Percentiles rank a stretch among this genome's conserved stretches.
Conservation (phyloP, 2,888 invertebrate genomes). For the Phengaris arion region DNA sequence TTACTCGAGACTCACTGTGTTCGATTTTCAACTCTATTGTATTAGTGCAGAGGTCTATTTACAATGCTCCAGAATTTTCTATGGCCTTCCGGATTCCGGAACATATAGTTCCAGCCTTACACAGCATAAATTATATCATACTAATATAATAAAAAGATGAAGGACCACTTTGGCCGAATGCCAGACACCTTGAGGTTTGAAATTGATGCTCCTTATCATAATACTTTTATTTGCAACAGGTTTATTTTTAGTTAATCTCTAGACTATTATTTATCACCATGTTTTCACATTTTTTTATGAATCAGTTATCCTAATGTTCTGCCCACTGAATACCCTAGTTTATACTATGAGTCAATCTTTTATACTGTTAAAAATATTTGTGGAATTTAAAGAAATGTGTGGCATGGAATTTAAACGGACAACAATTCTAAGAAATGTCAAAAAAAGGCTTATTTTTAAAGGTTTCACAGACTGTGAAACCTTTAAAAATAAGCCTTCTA, state of each 20-base stretch:
- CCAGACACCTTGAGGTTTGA: constrained; percentile 42
- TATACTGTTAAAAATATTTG: background rate
- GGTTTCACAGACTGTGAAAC: too few relatives aligned
- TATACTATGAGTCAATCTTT: background rate
- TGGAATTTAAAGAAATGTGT: too few relatives aligned
- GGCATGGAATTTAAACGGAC: too few relatives aligned
- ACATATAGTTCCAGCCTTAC: too few relatives aligned
- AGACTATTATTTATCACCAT: background rate
- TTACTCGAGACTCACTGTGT: too few relatives aligned
- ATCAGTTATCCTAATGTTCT: background rate
- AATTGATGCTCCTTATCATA: constrained; percentile 40
- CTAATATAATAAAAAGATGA: constrained; percentile 28
- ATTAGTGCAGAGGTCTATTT: too few relatives aligned
- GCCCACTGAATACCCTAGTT: background rate
- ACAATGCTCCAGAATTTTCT: too few relatives aligned
- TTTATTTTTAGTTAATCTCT: constrained; percentile 31
- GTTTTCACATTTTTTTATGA: constrained; percentile 7
- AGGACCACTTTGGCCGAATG: constrained; percentile 41
- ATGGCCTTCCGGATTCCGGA: too few relatives aligned
- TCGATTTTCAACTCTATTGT: too few relatives aligned
- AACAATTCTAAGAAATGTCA: too few relatives aligned
- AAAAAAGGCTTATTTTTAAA: too few relatives aligned
- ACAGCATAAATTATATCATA: background rate
- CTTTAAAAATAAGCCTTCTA: too few relatives aligned
- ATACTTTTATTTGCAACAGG: constrained; percentile 38